Base-by-base conservation (phyloP, 2,113 vertebrate genomes). In the Chloropsis hardwickii region DNA sequence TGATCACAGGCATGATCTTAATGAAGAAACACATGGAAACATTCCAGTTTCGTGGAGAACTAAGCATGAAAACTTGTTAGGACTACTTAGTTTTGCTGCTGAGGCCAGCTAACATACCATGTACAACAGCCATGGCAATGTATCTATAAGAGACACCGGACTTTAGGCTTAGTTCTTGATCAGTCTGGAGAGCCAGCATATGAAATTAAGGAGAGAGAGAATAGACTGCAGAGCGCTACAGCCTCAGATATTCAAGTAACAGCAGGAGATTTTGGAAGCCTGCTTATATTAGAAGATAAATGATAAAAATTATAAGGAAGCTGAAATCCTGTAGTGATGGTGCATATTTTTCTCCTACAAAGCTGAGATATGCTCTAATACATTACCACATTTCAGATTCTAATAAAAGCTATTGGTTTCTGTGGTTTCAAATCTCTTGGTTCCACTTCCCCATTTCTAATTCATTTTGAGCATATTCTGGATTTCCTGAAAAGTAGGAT, bases 271-370 rank as follows among this genome's bases (percentile, higher is more conserved):
- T 94, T 78, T 83, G 65, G 37, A 93, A 94, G 24, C 24, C 53
- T 93, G 91, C 62, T 89, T 89, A 86, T 92, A 94, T 67, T 73
- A 90, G 72, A 92, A 84, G 37, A 91, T 76, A 94, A 90, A 94
- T 70, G 6, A 70, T 70, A 78, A 70, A 91, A 96, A 91, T 92
- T 88, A 95, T 64, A 73, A 81, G 74, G 50, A 81, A 83, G 51
- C 9, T 70, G 56, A 70, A 91, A 94, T 78, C 47, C 40, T 90
- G 39, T 70, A 47, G 57, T 29, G 50, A 73, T 39, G 31, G 37
- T 29, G n/a, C 33, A 31, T n/a, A 61, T 48, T 69, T 61, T 83
- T 90, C 84, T 76, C 22, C 72, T 85, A 53, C 61, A 82, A 85
- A 92, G 81, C 35, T 70, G 90, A 89, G 45, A 90, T 1, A 3